Evolutionary conservation across 2,888 invertebrate genomes (phyloP).

Genomic region (Lamellibrachia columna): DNA sequence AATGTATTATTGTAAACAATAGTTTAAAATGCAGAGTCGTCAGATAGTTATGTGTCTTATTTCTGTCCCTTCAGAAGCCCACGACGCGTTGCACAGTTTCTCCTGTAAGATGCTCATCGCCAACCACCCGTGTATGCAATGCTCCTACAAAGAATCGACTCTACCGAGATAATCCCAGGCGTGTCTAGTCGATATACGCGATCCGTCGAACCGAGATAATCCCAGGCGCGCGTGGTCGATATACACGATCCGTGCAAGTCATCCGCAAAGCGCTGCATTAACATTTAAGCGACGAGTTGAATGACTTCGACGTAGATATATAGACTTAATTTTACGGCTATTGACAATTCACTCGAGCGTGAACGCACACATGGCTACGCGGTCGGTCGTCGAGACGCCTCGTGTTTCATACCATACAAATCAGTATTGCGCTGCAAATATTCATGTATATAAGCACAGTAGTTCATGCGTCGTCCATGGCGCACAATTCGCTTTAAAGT

Average conservation of each 20-base stretch:
- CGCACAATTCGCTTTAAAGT: not conserved
- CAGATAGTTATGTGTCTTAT: not conserved
- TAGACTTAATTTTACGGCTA: not conserved
- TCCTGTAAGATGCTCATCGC: slow-evolving; percentile 59
- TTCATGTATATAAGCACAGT: not conserved
- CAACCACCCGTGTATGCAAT: slow-evolving; percentile 51
- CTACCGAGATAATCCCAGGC: not conserved
- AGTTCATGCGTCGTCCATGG: not conserved
- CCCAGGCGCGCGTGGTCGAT: not conserved
- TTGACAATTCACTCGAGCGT: not conserved
- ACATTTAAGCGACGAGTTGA: not conserved
- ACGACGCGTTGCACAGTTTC: slow-evolving; percentile 62
- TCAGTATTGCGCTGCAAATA: slow-evolving; percentile 7
- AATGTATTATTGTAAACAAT: not conserved
- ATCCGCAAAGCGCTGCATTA: not conserved
- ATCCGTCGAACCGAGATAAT: not conserved
- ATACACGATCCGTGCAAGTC: not conserved
- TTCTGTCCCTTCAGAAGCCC: slow-evolving; percentile 56
- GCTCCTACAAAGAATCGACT: slow-evolving; percentile 48
- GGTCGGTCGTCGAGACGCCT: not conserved
- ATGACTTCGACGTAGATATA: not conserved
- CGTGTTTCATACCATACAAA: not conserved
- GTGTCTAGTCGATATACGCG: not conserved
- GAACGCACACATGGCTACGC: not conserved
- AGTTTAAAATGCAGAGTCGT: not conserved